Conservation (phyloP, 2,797 vertebrate species). For the Argyrosomus regius region DNA sequence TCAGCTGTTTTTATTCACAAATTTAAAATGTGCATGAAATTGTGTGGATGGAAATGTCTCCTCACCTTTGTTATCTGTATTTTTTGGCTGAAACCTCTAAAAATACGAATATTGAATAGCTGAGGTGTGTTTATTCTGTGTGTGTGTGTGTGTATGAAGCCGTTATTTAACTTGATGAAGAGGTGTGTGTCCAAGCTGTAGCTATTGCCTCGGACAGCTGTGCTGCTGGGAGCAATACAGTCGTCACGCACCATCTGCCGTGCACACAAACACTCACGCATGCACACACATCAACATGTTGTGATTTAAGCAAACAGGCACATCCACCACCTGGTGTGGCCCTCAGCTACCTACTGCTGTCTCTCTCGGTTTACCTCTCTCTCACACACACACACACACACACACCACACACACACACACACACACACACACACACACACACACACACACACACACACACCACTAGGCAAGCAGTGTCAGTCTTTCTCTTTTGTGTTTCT, state of each 20-base stretch:
- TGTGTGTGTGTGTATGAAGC: constrained; percentile 14
- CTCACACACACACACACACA: constrained; percentile 14
- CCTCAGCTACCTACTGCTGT: constrained; percentile 60
- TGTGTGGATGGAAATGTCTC: not conserved
- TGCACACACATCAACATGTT: constrained; percentile 47
- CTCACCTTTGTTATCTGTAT: not conserved
- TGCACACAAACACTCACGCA: constrained; percentile 31
- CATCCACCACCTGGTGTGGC: constrained; percentile 69
- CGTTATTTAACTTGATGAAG: constrained; percentile 74
- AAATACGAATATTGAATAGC: not conserved
- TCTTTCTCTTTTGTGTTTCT: constrained; percentile 13
- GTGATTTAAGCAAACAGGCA: constrained; percentile 70
- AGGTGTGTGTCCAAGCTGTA: constrained; percentile 66
- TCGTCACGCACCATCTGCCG: constrained; percentile 73
- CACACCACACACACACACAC: constrained; percentile 13
- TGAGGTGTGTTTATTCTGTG: constrained; percentile 12
- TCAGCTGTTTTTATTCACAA: not conserved
- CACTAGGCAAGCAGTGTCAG: constrained; percentile 6
- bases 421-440: constrained; percentile 26
- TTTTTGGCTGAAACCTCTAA: constrained; percentile 1
- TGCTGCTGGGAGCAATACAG: constrained; percentile 67
- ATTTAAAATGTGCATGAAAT: not conserved
- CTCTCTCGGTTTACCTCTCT: constrained; percentile 42
- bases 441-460: constrained; percentile 19
- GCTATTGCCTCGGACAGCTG: constrained; percentile 70